These are phyloP conservation scores for Dolichallabes microphthalmus DNA, from an alignment of 2,113 vertebrate genomes.

Conservation along the genomic window DNA sequence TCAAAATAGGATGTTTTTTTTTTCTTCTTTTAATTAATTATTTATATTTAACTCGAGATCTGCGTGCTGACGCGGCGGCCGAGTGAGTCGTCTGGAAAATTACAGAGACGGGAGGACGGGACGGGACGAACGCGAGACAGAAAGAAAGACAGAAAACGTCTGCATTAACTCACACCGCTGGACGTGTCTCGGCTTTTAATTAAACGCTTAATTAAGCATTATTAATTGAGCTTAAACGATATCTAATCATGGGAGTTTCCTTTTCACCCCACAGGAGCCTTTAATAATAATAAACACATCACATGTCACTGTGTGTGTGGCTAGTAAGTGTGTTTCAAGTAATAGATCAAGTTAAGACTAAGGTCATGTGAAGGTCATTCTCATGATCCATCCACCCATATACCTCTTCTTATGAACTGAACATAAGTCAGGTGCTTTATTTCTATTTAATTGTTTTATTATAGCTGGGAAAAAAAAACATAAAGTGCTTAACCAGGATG, in stretches of 20 bases:
- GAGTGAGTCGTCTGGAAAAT: neutral
- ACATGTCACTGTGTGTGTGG: neutral
- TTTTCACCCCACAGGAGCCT: neutral
- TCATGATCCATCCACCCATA: too few relatives aligned
- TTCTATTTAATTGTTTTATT: too few relatives aligned
- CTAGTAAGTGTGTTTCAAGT: too few relatives aligned
- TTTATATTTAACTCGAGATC: too few relatives aligned
- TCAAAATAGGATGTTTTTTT: neutral
- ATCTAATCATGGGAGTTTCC: conserved; percentile 24
- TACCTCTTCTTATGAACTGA: neutral
- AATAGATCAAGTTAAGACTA: too few relatives aligned
- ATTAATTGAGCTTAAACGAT: conserved; percentile 47
- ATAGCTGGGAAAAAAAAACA: neutral
- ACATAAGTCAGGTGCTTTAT: neutral
- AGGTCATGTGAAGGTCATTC: too few relatives aligned
- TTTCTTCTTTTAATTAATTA: too few relatives aligned
- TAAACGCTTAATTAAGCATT: conserved; percentile 50
- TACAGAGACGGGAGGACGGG: neutral
- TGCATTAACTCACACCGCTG: conserved; percentile 30
- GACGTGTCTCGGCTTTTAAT: conserved; percentile 44
- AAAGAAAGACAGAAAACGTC: neutral
- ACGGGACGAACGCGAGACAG: too few relatives aligned
- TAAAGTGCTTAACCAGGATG: neutral
- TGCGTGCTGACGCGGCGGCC: neutral
- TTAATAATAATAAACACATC: neutral